These are phyloP conservation scores for Gambusia holbrooki DNA, from an alignment of 2,113 vertebrate species.

Conservation along the genomic window DNA sequence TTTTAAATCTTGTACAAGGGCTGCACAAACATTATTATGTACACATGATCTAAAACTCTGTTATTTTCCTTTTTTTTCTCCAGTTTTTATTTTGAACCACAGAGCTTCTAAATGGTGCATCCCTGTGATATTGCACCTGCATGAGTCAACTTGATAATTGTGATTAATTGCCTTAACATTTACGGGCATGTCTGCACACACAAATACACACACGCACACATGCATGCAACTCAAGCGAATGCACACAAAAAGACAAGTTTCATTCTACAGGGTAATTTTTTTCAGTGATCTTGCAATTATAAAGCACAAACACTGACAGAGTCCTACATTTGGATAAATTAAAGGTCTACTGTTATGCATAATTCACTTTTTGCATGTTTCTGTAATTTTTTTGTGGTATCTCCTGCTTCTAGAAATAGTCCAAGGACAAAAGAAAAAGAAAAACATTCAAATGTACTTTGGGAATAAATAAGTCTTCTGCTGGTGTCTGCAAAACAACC, in stretches of 20 bases:
- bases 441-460: too few relatives aligned
- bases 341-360: not conserved
- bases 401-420: too few relatives aligned
- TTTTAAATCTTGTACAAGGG: too few relatives aligned
- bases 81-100: slow-evolving; percentile 51
- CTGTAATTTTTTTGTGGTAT: too few relatives aligned
- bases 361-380: too few relatives aligned
- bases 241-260: not conserved
- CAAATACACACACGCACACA: not conserved
- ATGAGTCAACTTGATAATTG: slow-evolving; percentile 76
- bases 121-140: slow-evolving; percentile 70
- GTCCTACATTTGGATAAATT: slow-evolving; percentile 12
- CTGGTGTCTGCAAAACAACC: too few relatives aligned
- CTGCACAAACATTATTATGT: too few relatives aligned
- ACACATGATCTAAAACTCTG: slow-evolving; percentile 4
- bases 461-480: too few relatives aligned
- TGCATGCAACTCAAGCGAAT: not conserved
- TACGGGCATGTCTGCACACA: slow-evolving; percentile 5
- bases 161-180: slow-evolving; percentile 73
- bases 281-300: slow-evolving; percentile 4
- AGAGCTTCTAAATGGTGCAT: slow-evolving; percentile 70
- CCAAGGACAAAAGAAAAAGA: too few relatives aligned
- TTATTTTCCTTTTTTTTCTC: slow-evolving; percentile 57
- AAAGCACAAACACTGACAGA: slow-evolving; percentile 10
- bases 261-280: slow-evolving; percentile 29